phyloP scores from a whole-genome alignment of 2,888 invertebrate species.

The Pherbina coryleti region DNA sequence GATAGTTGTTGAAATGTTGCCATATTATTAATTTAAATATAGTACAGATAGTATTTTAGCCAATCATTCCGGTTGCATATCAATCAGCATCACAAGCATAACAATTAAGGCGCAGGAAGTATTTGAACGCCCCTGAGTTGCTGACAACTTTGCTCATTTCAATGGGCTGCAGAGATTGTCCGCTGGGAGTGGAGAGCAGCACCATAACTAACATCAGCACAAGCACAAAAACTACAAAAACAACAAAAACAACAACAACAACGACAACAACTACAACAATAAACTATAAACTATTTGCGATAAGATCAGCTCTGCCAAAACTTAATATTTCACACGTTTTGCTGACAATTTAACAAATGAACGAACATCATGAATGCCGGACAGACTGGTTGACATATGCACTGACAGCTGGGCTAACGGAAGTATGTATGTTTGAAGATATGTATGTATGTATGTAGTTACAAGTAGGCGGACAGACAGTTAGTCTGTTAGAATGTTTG shows the following conservation, averaged over 20 bases:
- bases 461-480: too few relatives aligned
- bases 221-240: constrained; percentile 1
- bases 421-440: background rate
- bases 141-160: background rate
- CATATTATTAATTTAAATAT: constrained; percentile 31
- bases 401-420: background rate
- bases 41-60: background rate
- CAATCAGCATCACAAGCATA: background rate
- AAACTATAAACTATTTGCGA: background rate
- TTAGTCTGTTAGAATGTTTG: too few relatives aligned
- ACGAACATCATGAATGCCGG: constrained; percentile 12
- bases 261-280: background rate
- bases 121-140: background rate
- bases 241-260: background rate
- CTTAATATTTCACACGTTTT: constrained; percentile 36
- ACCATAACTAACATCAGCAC: background rate
- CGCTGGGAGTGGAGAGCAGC: background rate
- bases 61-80: background rate
- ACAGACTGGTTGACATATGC: constrained; percentile 3
- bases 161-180: background rate
- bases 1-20: background rate
- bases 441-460: background rate
- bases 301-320: constrained; percentile 14
- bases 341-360: constrained; percentile 35
- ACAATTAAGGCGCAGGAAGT: constrained; percentile 8